Base-by-base conservation (phyloP, 2,797 vertebrate genomes). In the Hoplostethus mediterraneus region DNA sequence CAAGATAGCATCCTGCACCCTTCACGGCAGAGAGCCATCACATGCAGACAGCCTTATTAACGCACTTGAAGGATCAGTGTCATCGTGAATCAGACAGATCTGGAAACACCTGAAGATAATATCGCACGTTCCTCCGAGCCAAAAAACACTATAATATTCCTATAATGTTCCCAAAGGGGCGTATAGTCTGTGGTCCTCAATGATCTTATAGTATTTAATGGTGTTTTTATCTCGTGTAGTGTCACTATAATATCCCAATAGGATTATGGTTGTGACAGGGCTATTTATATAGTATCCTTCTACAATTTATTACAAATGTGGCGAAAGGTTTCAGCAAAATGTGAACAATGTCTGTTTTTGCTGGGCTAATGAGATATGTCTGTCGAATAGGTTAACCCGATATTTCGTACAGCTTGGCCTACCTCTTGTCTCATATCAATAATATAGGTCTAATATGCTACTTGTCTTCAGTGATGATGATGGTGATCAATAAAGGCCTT, bases 31-130 rank as follows among this genome's bases (percentile, higher is more conserved):
- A 42, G 11, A 64, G 54, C 56, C 76, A 74, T 76, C 75, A 53
- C 47, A 67, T 56, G 54, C 69, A 61, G 1, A 14, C 28, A 13
- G 3, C 25, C 36, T 28, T 17, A 71, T 66, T 25, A 47, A 63
- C 54, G 61, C 56, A 9, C 5, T 1, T 69, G n/a, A 44, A 40
- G 69, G 61, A 68, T 61, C 51, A 49, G 55, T 71, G 85, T 72
- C 47, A 36, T 66, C 62, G 71, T 68, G 65, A 62, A 61, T 58
- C 13, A 25, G 48, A 40, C 49, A 67, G 28, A 75, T 75, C 25
- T 28, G 63, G 44, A 47, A 36, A 77, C 78, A 86, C 69, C 62
- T 82, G 55, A 71, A 64, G 64, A 80, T 55, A 64, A 60, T 47
- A 66, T 69, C 47, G 38, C 55, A 53, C 31, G 17, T 14, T 28